Base-by-base conservation (phyloP, 2,888 invertebrate species). In the Acleris emargana region DNA sequence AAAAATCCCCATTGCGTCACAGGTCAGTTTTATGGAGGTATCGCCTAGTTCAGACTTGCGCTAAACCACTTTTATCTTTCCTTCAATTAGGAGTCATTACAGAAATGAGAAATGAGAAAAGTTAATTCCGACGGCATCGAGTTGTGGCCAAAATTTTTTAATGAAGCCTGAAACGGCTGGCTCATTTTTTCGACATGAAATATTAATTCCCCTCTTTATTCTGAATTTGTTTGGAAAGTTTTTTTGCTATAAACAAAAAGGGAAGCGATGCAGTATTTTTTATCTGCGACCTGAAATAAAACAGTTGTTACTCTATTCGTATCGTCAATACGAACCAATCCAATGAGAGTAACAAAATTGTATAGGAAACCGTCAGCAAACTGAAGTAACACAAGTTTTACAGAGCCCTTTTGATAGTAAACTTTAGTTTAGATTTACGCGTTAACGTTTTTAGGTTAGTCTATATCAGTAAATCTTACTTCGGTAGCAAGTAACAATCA, bases 91-190 rank as follows among this genome's bases (percentile, higher is more conserved):
- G 73, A 80, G 81, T 87, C 84, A 88, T 89, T 88, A 87, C 74
- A 75, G 81, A 86, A 88, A 88, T 88, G 86, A 88, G 83, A 87
- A 88, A 89, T 87, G 86, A 81, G 81, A 82, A 89, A 90, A 90
- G 86, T 89, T 90, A 79, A 81, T 68, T 80, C 80, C 76, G 77
- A 75, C 76, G 77, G 80, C 79, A 84, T 83, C 77, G 79, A 86
- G 83, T 80, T 82, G 81, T 75, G 77, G 80, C 76, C 79, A 77
- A 83, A 78, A 77, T 77, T 54, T 81, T 85, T 84, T 88, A 85
- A 88, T 85, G 84, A 87, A 87, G 79, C 83, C 81, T 73, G 73
- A 79, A 83, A 81, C 77, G 76, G 77, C 76, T 75, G 77, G 77
- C 75, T 77, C 76, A 61, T 69, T 80, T 82, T 82, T 76, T 80